Evolutionary conservation across 1,140 invertebrate species (phyloP).

Genomic region (Aplysia californica): DNA sequence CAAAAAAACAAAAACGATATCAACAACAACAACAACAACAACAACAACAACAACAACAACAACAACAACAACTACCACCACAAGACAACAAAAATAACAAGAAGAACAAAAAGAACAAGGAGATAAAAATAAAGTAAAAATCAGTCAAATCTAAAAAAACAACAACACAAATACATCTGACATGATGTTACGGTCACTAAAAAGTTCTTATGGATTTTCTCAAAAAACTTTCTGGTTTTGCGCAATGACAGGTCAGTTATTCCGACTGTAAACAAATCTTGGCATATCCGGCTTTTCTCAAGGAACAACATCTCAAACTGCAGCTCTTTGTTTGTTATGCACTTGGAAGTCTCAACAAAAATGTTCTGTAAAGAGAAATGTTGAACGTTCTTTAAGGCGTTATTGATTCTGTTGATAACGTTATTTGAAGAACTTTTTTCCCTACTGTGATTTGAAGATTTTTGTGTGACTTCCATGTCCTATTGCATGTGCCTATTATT

Average conservation of each 20-base stretch:
- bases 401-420: no score
- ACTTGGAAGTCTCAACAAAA: no score
- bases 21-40: not conserved
- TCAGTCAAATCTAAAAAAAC: not conserved
- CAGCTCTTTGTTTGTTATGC: no score
- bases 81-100: not conserved
- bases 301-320: no score
- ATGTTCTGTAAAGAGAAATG: no score
- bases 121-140: not conserved
- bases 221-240: not conserved
- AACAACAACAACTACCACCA: not conserved
- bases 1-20: not conserved
- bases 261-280: not conserved
- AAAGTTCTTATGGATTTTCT: not conserved
- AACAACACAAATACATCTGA: not conserved
- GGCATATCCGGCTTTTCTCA: not conserved
- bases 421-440: no score
- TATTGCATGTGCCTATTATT: no score
- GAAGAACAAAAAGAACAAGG: not conserved
- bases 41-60: not conserved
- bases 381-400: no score
- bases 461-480: no score
- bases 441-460: no score
- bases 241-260: not conserved
- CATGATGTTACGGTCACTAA: not conserved